Base-by-base conservation (phyloP, 2,888 invertebrate genomes). In the Lycia hirtaria region DNA sequence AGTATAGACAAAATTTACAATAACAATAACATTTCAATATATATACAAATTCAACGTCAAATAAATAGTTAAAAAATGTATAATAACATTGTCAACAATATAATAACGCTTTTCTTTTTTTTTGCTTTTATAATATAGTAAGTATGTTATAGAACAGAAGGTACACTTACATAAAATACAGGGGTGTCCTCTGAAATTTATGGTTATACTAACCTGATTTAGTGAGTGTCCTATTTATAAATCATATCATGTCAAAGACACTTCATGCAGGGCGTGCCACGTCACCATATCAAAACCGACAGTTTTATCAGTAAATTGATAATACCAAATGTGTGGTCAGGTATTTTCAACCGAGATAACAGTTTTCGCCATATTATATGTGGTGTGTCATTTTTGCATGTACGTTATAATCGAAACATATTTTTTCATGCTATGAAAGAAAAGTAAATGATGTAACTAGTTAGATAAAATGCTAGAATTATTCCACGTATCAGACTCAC, bases 231-330 rank as follows among this genome's bases (percentile, higher is more conserved):
- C 65, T 62, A 70, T 76, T 77, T 86, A 83, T 86, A 86, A 86
- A 83, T 80, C 79, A 78, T 30, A 61, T 59, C 59, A 67, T 71
- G 69, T 70, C 65, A 51, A 74, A 78, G 81, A n/a, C n/a, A n/a
- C n/a, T n/a, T 80, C 81, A 48, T 51, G 20, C 65, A 61, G 72
- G 73, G 74, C 71, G 65, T 65, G 75, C 68, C 69, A 47, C 69
- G 71, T 75, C 75, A 70, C 62, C 61, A 51, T 68, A 60, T 69
- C 70, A 50, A 32, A 62, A 64, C 56, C 57, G 48, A n/a, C 57
- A 65, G 40, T 45, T 53, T 65, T 65, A 60, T 60, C 63, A 55
- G 52, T 56, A 69, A 58, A 38, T 44, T 53, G 64, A 64, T 64
- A 61, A 60, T 10, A 32, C n/a, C 12, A 14, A 24, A 32, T 4